Evolutionary conservation across 2,113 vertebrate species (phyloP).

Genomic region (Ameiurus melas): DNA sequence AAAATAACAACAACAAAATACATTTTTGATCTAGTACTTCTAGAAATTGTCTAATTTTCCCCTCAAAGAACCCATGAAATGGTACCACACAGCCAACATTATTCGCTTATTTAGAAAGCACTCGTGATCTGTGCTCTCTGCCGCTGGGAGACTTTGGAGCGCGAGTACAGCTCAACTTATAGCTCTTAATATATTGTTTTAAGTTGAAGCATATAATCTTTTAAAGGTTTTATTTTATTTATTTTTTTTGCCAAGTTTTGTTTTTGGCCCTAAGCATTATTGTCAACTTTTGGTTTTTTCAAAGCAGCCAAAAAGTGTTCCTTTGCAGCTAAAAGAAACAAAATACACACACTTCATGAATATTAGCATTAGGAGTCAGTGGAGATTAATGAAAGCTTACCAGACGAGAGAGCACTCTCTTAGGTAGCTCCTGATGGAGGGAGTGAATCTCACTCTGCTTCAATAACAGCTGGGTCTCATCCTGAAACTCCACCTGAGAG

Average conservation of each 20-base stretch:
- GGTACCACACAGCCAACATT: not conserved
- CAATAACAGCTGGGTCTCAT: slow-evolving; percentile 85
- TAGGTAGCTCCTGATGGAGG: slow-evolving; percentile 89
- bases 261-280: not conserved
- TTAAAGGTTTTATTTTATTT: not conserved
- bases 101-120: not conserved
- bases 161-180: not conserved
- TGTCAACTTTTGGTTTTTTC: not conserved
- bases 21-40: not conserved
- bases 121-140: not conserved
- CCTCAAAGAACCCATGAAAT: not conserved
- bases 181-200: not conserved
- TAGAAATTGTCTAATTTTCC: not conserved
- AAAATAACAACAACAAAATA: not conserved
- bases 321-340: not conserved
- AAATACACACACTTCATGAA: not conserved
- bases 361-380: not conserved
- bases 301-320: not conserved
- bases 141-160: not conserved
- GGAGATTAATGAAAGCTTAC: slow-evolving; percentile 69
- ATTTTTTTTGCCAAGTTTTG: no score
- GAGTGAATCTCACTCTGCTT: slow-evolving; percentile 88
- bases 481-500: slow-evolving; percentile 91
- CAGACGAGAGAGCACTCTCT: slow-evolving; percentile 88
- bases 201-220: not conserved